phyloP scores from a whole-genome alignment of 1,140 invertebrate species.

The Drosophila bipectinata region DNA sequence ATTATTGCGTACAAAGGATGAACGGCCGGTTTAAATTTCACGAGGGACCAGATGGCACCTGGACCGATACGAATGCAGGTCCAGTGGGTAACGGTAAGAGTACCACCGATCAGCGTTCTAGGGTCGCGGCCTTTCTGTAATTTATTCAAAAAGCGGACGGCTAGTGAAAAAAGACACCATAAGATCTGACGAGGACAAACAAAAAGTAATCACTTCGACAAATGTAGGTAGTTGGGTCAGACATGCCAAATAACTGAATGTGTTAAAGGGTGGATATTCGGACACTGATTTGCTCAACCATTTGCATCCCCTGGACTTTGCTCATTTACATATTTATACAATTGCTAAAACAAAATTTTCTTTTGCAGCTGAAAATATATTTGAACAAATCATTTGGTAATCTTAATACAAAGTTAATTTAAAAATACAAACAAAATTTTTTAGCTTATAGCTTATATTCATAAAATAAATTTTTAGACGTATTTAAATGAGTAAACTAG shows the following conservation, averaged over 20 bases:
- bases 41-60: constrained; percentile 40
- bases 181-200: constrained; percentile 27
- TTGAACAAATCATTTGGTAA: background rate
- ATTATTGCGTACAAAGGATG: constrained; percentile 26
- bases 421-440: no score
- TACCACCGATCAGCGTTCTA: constrained; percentile 46
- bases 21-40: constrained; percentile 20
- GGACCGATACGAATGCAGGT: constrained; percentile 15
- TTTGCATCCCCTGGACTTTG: constrained; percentile 19
- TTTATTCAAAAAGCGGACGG: constrained; percentile 58
- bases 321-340: constrained; percentile 41
- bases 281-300: constrained; percentile 52
- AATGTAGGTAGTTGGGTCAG: constrained; percentile 35
- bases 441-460: no score
- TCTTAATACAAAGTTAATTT: background rate
- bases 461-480: no score
- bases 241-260: background rate
- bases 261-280: constrained; percentile 68
- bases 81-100: constrained; percentile 43
- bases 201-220: constrained; percentile 43
- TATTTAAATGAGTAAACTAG: no score
- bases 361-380: background rate
- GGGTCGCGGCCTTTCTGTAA: constrained; percentile 34
- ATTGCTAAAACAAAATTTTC: background rate
- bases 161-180: constrained; percentile 39